Evolutionary conservation across 2,888 invertebrate genomes (phyloP), one percentile per base, ranked within the genome.

Genomic region (Atethmia centrago): DNA sequence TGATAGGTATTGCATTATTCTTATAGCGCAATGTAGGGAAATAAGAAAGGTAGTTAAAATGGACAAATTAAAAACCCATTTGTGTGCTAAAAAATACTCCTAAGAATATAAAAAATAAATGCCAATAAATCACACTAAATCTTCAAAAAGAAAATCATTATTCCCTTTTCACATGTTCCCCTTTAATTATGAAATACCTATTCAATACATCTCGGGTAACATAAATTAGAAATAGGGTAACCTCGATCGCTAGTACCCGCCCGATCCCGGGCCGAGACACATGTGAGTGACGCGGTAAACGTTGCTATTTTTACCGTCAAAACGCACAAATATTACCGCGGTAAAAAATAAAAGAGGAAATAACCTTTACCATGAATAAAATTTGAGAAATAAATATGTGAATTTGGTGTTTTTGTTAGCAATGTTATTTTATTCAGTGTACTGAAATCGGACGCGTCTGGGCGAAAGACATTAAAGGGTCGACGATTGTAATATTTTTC

Each of bases 191-290:
- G 45, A 58, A 77, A 78, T 69, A 76, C 36, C 40, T 63, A 68
- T 65, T 76, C 66, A 58, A 74, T 76, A 74, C 42, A 76, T 72
- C 45, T 51, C 2, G 62, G 83, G 77, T 49, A 72, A n/a, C 53
- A 69, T 73, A 68, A 74, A 69, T 77, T 19, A 51, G 40, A 28
- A 36, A 67, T 63, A 63, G 58, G 83, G 87, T 82, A 86, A 85
- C 79, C 62, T 31, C 42, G 71, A 16, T n/a, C 58, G 70, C 85
- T 87, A 95, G 95, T 95, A 84, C 87, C 93, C 94, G 95, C 94
- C 95, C 95, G 94, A 83, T 87, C 91, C 90, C 90, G 93, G 95
- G 93, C 90, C 36, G 69, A 71, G 59, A 36, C 66, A 73, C 86
- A 85, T 86, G 92, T 79, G 79, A 63, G 25, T 3, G 2, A 42